Percentiles rank a stretch among this genome's conserved stretches.
Evolutionary conservation across 2,797 vertebrate species (phyloP).

Genomic region (Melanotaenia parkinsoni): DNA sequence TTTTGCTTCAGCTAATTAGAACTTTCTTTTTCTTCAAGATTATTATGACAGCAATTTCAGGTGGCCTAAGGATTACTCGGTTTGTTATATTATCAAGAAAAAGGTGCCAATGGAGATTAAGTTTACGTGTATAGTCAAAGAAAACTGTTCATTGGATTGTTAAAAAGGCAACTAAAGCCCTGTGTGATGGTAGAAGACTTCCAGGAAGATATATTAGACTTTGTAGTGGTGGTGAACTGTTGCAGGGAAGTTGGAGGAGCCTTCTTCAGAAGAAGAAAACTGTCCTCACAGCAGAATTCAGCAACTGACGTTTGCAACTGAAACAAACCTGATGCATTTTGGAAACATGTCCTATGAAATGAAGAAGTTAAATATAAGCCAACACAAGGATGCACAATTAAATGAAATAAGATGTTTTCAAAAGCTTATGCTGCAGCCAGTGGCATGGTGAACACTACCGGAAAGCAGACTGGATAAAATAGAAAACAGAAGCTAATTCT

Average conservation of each 20-base stretch:
- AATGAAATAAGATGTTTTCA: neutral
- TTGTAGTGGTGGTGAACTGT: neutral
- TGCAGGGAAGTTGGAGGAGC: too few species aligned
- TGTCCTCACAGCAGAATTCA: neutral
- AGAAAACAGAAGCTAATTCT: neutral
- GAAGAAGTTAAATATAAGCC: neutral
- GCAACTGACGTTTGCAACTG: neutral
- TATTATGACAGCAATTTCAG: neutral
- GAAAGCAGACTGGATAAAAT: neutral
- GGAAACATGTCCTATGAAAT: neutral
- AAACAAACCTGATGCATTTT: neutral
- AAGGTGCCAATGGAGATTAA: neutral
- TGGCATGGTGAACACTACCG: neutral
- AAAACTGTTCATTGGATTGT: neutral
- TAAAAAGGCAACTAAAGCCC: neutral
- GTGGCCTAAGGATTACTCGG: neutral
- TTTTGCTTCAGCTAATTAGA: conserved; percentile 5
- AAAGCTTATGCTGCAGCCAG: neutral
- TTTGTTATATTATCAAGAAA: neutral
- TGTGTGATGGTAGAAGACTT: neutral
- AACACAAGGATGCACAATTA: neutral
- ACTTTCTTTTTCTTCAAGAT: conserved; percentile 8
- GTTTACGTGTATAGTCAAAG: neutral
- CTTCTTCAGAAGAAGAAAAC: neutral
- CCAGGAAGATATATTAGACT: neutral